Conservation (phyloP, 2,113 vertebrate genomes). For the Scatophagus argus region DNA sequence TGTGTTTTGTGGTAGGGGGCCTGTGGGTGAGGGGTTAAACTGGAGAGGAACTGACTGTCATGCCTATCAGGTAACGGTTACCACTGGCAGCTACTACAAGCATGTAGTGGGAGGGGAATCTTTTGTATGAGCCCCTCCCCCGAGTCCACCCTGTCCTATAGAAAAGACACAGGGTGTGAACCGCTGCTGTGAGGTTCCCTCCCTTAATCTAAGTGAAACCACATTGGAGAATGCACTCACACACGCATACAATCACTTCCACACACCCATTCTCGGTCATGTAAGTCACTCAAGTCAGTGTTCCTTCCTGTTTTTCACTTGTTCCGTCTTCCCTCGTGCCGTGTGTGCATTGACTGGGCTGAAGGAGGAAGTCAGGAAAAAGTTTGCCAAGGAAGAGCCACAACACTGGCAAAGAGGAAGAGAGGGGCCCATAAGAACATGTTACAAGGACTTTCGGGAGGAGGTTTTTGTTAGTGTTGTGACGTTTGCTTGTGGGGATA, state of each 20-base stretch:
- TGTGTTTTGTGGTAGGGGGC: not conserved
- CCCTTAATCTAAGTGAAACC: conserved; percentile 80
- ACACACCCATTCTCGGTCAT: conserved; percentile 54
- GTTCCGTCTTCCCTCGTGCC: conserved; percentile 67
- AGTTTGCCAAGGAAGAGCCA: conserved; percentile 40
- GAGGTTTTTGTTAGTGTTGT: conserved; percentile 37
- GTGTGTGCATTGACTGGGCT: conserved; percentile 48
- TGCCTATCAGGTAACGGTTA: conserved; percentile 68
- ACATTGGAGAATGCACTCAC: conserved; percentile 76
- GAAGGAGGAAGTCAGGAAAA: conserved; percentile 59
- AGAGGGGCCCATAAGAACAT: conserved; percentile 27
- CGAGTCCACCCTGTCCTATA: conserved; percentile 55
- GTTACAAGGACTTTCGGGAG: conserved; percentile 43
- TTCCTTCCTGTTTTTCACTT: conserved; percentile 80
- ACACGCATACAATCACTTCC: conserved; percentile 42
- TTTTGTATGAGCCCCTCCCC: conserved; percentile 61
- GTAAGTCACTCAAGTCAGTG: conserved; percentile 67
- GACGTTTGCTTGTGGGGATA: conserved; percentile 30
- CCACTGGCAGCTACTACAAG: conserved; percentile 56
- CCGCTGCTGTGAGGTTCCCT: conserved; percentile 63
- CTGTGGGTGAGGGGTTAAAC: conserved; percentile 46
- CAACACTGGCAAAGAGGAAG: conserved; percentile 8
- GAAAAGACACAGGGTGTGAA: conserved; percentile 70
- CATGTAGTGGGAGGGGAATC: conserved; percentile 60
- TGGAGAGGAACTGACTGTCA: conserved; percentile 24